These are phyloP conservation scores for Ursus arctos DNA, from an alignment of 2,113 vertebrate species.

Conservation along the genomic window DNA sequence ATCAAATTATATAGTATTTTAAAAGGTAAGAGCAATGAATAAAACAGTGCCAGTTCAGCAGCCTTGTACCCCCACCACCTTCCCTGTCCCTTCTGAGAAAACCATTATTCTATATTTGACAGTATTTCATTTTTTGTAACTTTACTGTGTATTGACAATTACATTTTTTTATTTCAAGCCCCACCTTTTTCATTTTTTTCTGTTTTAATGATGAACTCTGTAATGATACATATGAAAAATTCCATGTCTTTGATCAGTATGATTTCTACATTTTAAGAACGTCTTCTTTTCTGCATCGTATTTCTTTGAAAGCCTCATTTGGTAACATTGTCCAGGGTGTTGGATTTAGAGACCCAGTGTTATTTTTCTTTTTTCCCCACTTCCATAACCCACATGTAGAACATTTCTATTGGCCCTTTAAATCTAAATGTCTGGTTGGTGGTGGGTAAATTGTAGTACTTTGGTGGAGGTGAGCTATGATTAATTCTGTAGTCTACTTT, in stretches of 20 bases:
- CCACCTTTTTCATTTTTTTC: background rate
- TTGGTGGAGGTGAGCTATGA: background rate
- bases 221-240: background rate
- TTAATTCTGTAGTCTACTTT: background rate
- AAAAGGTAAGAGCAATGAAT: background rate
- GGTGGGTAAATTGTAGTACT: background rate
- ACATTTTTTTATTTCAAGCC: background rate
- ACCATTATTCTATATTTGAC: background rate
- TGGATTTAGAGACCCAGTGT: background rate
- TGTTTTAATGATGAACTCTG: background rate
- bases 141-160: background rate
- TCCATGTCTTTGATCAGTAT: background rate
- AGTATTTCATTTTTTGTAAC: background rate
- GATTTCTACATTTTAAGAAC: constrained; percentile 12
- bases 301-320: background rate
- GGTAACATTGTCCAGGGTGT: background rate
- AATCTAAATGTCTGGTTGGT: background rate
- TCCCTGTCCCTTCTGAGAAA: background rate
- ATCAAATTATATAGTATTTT: background rate
- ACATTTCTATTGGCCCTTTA: background rate
- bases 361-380: background rate
- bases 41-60: background rate
- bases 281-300: background rate
- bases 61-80: background rate
- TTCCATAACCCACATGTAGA: background rate